A percentile compares a stretch with the other conserved stretches of the same genome.
phyloP scores from a whole-genome alignment of 2,888 invertebrate genomes.

The Mylabris sibirica region DNA sequence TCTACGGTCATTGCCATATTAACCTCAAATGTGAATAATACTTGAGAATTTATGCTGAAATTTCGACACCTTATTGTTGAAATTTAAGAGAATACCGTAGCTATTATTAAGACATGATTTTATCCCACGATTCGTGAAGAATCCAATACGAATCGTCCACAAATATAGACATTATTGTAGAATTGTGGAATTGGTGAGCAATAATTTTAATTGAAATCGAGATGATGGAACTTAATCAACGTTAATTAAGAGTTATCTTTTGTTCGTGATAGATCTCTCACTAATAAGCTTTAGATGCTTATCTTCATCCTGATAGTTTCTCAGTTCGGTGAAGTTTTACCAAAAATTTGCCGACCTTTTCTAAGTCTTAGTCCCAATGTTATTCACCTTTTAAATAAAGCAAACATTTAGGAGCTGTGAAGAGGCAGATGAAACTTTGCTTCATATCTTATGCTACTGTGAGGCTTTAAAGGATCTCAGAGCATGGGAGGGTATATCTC shows the following conservation, averaged over 20 bases:
- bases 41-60: constrained; percentile 22
- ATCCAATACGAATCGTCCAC: too few relatives aligned
- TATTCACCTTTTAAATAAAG: too few relatives aligned
- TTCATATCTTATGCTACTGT: too few relatives aligned
- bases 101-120: not conserved
- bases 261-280: not conserved
- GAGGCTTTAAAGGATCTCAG: too few relatives aligned
- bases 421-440: too few relatives aligned
- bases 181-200: not conserved
- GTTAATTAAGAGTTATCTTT: not conserved
- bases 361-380: too few relatives aligned
- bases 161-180: not conserved
- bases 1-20: constrained; percentile 48
- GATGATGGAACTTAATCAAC: not conserved
- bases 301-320: too few relatives aligned
- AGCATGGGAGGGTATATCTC: too few relatives aligned
- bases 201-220: not conserved
- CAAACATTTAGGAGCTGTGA: too few relatives aligned
- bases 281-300: too few relatives aligned
- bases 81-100: not conserved
- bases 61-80: not conserved
- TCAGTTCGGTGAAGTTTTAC: too few relatives aligned
- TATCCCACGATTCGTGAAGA: not conserved
- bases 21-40: constrained; percentile 41
- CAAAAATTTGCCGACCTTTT: too few relatives aligned